Evolutionary conservation across 1,140 invertebrate genomes (phyloP).

Genomic region (Acyrthosiphon pisum): DNA sequence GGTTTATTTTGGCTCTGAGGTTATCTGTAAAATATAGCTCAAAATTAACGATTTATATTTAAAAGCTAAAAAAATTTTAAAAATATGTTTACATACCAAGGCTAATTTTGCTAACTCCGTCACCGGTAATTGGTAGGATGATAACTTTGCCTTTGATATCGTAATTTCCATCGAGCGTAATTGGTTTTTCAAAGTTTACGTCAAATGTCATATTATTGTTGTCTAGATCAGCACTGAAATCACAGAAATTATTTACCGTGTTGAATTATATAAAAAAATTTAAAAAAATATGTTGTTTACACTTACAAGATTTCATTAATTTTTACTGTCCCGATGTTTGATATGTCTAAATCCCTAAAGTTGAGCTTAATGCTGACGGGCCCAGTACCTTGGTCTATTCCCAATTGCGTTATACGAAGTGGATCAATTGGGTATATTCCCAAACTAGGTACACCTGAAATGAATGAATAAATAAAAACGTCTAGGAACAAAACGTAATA

Average conservation of each 20-base stretch:
- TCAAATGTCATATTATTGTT: constrained; percentile 56
- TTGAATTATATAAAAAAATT: no score
- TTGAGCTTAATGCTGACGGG: constrained; percentile 62
- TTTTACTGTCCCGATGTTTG: constrained; percentile 56
- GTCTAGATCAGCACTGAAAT: constrained; percentile 57
- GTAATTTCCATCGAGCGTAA: constrained; percentile 60
- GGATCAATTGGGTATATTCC: constrained; percentile 62
- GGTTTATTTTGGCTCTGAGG: constrained; percentile 58
- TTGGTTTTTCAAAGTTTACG: constrained; percentile 44
- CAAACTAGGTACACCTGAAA: constrained; percentile 60
- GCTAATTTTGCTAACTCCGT: constrained; percentile 60
- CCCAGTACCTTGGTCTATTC: constrained; percentile 61
- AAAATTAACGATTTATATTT: neutral
- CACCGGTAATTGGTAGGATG: constrained; percentile 60
- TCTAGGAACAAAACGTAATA: no score
- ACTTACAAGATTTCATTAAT: constrained; percentile 61
- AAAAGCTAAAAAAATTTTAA: neutral
- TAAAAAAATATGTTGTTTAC: neutral
- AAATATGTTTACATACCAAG: constrained; percentile 59
- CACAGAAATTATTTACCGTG: neutral
- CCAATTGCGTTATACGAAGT: constrained; percentile 60
- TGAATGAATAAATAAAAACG: neutral
- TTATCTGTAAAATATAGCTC: constrained; percentile 58
- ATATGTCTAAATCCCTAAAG: constrained; percentile 63
- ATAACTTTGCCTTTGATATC: constrained; percentile 61